Base-by-base conservation (phyloP, 2,888 invertebrate species). In the Diaphora mendica region DNA sequence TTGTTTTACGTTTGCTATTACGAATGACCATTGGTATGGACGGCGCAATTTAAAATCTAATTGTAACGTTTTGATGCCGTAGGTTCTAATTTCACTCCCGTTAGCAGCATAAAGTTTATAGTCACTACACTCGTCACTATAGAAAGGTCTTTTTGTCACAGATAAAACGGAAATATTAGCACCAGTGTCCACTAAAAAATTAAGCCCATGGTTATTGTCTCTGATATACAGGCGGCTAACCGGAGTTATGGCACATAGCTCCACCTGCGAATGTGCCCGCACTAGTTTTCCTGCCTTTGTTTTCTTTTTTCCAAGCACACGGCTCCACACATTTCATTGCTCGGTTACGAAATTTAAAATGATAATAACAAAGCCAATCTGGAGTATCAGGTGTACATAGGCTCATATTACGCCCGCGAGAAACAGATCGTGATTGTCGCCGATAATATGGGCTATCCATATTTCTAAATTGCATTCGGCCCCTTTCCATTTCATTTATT, bases 281-380 rank as follows among this genome's bases (percentile, higher is more conserved):
- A 5, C 42, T 65, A 65, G 65, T 65, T 65, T 65, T n/a, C 65
- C 39, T 42, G 8, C 5, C 9, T 42, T 42, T 65, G 39, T 39
- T 65, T 23, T 39, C 35, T 39, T 17, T 65, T 33, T 65, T 65
- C 64, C 64, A 64, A 35, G 64, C 17, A 30, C 64, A 64, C 42
- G 64, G 64, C 64, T 64, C 64, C 33, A 64, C 64, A 35, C 64
- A 64, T 35, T 35, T 64, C 35, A 15, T 35, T 30, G 35, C 35
- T 64, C 17, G 11, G 15, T 64, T 26, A 30, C 64, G 35, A 64
- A 64, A 64, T 7, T 64, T 64, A 35, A 13, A 39, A 35, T 64
- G 64, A 35, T 64, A 64, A 64, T 26, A 15, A 30, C 64, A 35
- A 30, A 64, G 64, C 64, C 64, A 64, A 33, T 30, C 64, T 20